phyloP scores from a whole-genome alignment of 2,888 invertebrate genomes.

The Ormyrus thymus region DNA sequence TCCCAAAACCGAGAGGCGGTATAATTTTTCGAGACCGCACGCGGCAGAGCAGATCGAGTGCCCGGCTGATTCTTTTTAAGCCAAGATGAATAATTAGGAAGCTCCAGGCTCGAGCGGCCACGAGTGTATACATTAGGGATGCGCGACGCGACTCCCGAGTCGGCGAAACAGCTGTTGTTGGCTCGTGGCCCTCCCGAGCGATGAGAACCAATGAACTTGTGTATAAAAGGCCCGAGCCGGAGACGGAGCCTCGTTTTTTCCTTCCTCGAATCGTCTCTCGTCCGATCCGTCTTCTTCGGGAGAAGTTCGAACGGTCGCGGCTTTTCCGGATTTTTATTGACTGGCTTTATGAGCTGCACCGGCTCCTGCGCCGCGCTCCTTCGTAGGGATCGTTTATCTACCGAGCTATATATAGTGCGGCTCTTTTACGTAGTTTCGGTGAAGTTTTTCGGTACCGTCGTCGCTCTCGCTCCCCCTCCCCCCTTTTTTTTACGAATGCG shows the following conservation, averaged over 20 bases:
- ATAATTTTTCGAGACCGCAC: too few relatives aligned
- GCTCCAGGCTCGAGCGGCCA: constrained; percentile 39
- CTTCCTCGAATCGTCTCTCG: not conserved
- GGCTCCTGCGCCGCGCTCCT: not conserved
- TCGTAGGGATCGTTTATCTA: not conserved
- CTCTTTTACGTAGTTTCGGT: too few relatives aligned
- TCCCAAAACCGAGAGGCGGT: too few relatives aligned
- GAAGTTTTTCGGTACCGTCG: too few relatives aligned
- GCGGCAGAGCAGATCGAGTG: not conserved
- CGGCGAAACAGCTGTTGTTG: constrained; percentile 40
- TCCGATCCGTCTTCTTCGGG: constrained; percentile 33
- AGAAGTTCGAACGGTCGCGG: constrained; percentile 1
- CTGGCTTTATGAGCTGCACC: constrained; percentile 30
- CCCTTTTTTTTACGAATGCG: too few relatives aligned
- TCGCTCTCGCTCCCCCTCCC: too few relatives aligned
- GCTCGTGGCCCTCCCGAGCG: constrained; percentile 35
- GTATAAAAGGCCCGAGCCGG: constrained; percentile 14
- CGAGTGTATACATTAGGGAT: not conserved
- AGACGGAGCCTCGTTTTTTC: too few relatives aligned
- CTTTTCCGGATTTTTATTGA: constrained; percentile 41
- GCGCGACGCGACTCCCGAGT: not conserved
- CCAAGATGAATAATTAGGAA: constrained; percentile 51
- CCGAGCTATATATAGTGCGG: too few relatives aligned
- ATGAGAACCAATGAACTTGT: constrained; percentile 41
- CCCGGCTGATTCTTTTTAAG: constrained; percentile 46